Evolutionary conservation across 2,888 invertebrate species (phyloP).

Genomic region (Philonicus albiceps): DNA sequence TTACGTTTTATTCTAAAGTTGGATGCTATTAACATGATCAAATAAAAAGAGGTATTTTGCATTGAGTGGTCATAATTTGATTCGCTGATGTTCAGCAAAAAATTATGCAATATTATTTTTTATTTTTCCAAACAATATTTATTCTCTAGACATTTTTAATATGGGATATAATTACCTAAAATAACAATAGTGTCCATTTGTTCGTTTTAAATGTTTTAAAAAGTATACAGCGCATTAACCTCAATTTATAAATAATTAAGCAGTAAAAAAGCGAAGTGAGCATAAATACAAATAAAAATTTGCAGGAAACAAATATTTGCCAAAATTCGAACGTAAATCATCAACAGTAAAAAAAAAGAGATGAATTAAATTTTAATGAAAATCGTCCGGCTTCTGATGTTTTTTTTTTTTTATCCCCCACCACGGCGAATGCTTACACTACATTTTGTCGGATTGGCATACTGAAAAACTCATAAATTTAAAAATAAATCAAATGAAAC

Average conservation of each 20-base stretch:
- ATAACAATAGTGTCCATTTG: not conserved
- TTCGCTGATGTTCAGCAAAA: not conserved
- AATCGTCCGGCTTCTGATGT: not conserved
- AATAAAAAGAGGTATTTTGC: not conserved
- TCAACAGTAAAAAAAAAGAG: not conserved
- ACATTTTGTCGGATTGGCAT: not conserved
- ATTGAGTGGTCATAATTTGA: not conserved
- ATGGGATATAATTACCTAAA: not conserved
- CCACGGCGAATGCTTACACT: not conserved
- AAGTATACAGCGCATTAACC: not conserved
- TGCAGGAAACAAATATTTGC: not conserved
- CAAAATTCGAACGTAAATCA: not conserved
- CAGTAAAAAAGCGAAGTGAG: not conserved
- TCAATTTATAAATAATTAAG: not conserved
- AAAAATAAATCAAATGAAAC: constrained; percentile 28
- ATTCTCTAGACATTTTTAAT: not conserved
- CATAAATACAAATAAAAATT: not conserved
- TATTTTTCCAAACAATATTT: not conserved
- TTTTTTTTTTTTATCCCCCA: not conserved
- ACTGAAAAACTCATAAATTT: constrained; percentile 5
- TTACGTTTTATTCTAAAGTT: not conserved
- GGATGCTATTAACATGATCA: not conserved
- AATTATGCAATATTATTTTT: not conserved
- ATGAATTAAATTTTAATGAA: not conserved
- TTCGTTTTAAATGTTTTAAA: not conserved